Evolutionary conservation across 2,113 vertebrate species (phyloP).

Genomic region (Halichoerus grypus): DNA sequence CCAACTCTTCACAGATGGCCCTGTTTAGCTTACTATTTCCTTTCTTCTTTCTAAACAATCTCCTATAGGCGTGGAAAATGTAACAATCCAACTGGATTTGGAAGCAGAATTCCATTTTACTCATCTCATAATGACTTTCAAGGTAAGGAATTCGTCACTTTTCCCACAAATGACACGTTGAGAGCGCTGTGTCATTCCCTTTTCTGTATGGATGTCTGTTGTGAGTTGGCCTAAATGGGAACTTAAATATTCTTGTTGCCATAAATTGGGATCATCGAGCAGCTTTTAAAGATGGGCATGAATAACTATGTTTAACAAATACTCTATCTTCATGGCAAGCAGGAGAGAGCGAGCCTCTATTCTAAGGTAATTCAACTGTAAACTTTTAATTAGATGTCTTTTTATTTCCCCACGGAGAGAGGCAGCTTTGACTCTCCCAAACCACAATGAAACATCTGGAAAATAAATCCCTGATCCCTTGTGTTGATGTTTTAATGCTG

Average conservation of each 20-base stretch:
- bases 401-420: conserved; percentile 52
- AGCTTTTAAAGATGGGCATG: not conserved
- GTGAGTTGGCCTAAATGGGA: not conserved
- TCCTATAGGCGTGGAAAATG: conserved; percentile 94
- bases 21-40: conserved; percentile 43
- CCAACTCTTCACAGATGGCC: not conserved
- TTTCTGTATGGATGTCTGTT: not conserved
- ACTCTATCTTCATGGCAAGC: not conserved
- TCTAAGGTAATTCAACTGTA: conserved; percentile 51
- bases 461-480: conserved; percentile 18
- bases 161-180: not conserved
- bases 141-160: conserved; percentile 89
- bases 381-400: conserved; percentile 68
- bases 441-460: conserved; percentile 69
- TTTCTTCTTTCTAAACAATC: conserved; percentile 43
- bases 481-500: conserved; percentile 51
- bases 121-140: conserved; percentile 99
- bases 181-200: not conserved
- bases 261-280: not conserved
- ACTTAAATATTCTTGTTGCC: conserved; percentile 48
- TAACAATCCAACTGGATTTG: conserved; percentile 96
- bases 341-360: conserved; percentile 5
- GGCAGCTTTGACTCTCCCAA: conserved; percentile 61
- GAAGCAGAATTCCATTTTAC: conserved; percentile 99
- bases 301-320: conserved; percentile 26